Evolutionary conservation across 2,113 vertebrate species (phyloP).

Genomic region (Crotalus tigris): DNA sequence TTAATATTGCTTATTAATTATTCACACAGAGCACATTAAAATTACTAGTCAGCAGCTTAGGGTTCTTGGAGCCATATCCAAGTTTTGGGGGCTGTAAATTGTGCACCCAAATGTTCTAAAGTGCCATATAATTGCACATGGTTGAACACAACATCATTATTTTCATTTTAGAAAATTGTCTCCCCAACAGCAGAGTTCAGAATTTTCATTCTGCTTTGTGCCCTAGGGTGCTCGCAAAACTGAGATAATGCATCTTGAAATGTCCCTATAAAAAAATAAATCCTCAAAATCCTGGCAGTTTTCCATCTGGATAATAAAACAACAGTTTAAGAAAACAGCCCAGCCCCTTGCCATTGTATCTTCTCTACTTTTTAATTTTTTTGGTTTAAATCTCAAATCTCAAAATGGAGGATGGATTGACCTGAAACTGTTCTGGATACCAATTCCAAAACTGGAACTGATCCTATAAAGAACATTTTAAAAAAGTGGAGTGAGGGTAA

Average conservation of each 20-base stretch:
- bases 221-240: fast-evolving
- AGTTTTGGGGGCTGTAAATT: not conserved
- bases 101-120: not conserved
- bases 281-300: slow-evolving; percentile 11
- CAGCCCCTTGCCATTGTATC: not conserved
- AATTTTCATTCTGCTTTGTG: not conserved
- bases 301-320: not conserved
- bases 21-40: not conserved
- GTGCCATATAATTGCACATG: too few relatives aligned
- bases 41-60: not conserved
- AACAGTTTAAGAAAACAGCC: slow-evolving; percentile 12
- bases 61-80: not conserved
- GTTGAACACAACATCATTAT: not conserved
- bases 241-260: not conserved
- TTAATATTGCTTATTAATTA: not conserved
- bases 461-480: not conserved
- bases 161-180: not conserved
- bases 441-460: not conserved
- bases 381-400: not conserved
- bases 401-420: not conserved
- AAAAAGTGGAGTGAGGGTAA: not conserved
- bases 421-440: not conserved
- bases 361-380: not conserved
- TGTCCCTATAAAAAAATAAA: slow-evolving; percentile 22
- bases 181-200: not conserved